phyloP scores from a whole-genome alignment of 2,888 invertebrate species.

The Eretmocerus hayati region DNA sequence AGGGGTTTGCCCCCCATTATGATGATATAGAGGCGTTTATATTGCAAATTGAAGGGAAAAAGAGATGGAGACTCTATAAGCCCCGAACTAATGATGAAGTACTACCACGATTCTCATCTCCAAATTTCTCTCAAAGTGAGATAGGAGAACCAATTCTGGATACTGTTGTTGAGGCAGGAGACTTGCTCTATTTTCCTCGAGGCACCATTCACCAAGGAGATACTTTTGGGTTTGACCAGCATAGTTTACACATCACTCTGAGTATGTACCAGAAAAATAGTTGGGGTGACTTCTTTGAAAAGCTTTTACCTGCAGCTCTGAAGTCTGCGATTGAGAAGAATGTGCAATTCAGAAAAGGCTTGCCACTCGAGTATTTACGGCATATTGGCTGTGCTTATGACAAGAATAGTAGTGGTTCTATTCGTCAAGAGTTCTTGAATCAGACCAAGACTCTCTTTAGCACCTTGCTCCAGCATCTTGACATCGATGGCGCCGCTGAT shows the following conservation, averaged over 20 bases:
- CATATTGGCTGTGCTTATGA: slow-evolving; percentile 67
- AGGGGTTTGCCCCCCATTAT: slow-evolving; percentile 98
- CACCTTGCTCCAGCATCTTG: slow-evolving; percentile 49
- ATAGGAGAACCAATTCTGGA: slow-evolving; percentile 76
- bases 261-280: slow-evolving; percentile 87
- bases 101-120: slow-evolving; percentile 77
- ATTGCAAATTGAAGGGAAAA: slow-evolving; percentile 90
- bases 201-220: slow-evolving; percentile 81
- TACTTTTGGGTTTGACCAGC: slow-evolving; percentile 63
- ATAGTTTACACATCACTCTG: slow-evolving; percentile 91
- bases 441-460: slow-evolving; percentile 42
- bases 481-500: slow-evolving; percentile 74
- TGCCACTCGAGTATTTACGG: slow-evolving; percentile 72
- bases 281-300: slow-evolving; percentile 83
- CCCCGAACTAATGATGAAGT: slow-evolving; percentile 61
- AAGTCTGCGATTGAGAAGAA: slow-evolving; percentile 64
- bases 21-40: slow-evolving; percentile 99
- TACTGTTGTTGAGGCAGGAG: slow-evolving; percentile 74
- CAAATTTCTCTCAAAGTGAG: slow-evolving; percentile 66
- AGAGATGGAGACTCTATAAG: slow-evolving; percentile 86
- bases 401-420: slow-evolving; percentile 37
- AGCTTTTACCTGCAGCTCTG: slow-evolving; percentile 69
- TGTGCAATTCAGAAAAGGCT: slow-evolving; percentile 65
- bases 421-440: slow-evolving; percentile 48
- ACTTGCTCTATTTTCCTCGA: slow-evolving; percentile 88